Base-by-base conservation (phyloP, 2,888 invertebrate genomes). In the Parthenolecanium corni region DNA sequence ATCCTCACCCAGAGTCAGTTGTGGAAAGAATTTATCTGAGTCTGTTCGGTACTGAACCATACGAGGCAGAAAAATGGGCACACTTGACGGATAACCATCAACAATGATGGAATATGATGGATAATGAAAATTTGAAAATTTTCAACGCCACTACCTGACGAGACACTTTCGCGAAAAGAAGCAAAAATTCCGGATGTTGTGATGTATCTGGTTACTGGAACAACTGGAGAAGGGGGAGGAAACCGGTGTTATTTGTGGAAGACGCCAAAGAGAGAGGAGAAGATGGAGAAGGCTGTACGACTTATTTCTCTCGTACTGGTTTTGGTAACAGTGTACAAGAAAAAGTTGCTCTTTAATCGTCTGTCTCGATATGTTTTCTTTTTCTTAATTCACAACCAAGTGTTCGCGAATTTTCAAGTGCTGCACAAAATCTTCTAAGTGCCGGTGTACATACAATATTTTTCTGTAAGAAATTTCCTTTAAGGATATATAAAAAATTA, bases 171-270 rank as follows among this genome's bases (percentile, higher is more conserved):
- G n/a, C n/a, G n/a, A n/a, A n/a, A n/a, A n/a, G n/a, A n/a, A n/a
- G n/a, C n/a, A n/a, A n/a, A n/a, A n/a, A n/a, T n/a, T n/a, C 61
- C 49, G 49, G 49, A 49, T 61, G 61, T 61, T 61, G 61, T 61
- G 51, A 51, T 49, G 61, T 61, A 61, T 61, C 61, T 61, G 61
- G 61, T 61, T 61, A 61, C 61, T 61, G 61, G 61, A 61, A 61
- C 61, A 51, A 61, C 61, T 61, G 61, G 61, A 61, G 61, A 61
- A 61, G 61, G 54, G 54, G 49, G 61, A 49, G 49, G 61, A 49
- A 54, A 61, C 61, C 61, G 38, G 61, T 61, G 52, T 31, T 24
- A 49, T 51, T 49, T 51, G 49, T 47, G 49, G 21, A 49, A 44
- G 46, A 14, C 31, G n/a, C n/a, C n/a, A n/a, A n/a, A n/a, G n/a